Evolutionary conservation across 2,113 vertebrate genomes (phyloP).

Genomic region (Benitochromis conjunctus): DNA sequence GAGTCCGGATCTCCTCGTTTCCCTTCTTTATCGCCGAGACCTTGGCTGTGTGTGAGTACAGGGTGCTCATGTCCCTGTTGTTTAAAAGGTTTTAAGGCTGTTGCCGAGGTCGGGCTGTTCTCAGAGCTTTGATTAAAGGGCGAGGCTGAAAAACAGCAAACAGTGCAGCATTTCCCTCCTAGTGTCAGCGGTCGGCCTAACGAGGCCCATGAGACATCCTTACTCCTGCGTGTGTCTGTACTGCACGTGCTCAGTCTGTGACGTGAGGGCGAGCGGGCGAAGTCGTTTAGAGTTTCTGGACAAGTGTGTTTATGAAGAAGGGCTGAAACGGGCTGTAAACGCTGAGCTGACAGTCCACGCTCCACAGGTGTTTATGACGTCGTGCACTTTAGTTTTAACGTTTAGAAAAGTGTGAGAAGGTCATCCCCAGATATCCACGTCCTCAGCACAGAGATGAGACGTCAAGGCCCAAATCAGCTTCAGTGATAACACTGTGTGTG

Average conservation of each 20-base stretch:
- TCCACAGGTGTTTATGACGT: neutral
- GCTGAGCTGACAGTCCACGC: too few species aligned
- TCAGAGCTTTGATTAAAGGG: neutral
- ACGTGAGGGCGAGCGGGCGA: neutral
- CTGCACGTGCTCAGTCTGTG: neutral
- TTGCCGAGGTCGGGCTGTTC: neutral
- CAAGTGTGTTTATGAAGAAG: neutral
- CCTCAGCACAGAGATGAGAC: neutral
- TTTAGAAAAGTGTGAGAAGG: neutral
- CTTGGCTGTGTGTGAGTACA: neutral
- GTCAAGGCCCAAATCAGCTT: neutral
- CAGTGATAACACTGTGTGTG: neutral
- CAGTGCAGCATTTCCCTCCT: neutral
- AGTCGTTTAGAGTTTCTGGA: neutral
- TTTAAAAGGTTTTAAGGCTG: neutral
- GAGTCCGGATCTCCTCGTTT: neutral
- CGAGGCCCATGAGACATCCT: neutral
- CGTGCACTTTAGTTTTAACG: neutral
- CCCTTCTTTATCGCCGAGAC: neutral
- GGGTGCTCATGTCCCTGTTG: neutral
- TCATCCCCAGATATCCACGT: neutral
- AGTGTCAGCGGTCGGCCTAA: neutral
- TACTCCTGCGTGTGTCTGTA: neutral
- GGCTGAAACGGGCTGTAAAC: neutral
- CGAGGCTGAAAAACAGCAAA: neutral